Evolutionary conservation across 1,140 invertebrate genomes (phyloP).

Genomic region (Amyelois transitella): DNA sequence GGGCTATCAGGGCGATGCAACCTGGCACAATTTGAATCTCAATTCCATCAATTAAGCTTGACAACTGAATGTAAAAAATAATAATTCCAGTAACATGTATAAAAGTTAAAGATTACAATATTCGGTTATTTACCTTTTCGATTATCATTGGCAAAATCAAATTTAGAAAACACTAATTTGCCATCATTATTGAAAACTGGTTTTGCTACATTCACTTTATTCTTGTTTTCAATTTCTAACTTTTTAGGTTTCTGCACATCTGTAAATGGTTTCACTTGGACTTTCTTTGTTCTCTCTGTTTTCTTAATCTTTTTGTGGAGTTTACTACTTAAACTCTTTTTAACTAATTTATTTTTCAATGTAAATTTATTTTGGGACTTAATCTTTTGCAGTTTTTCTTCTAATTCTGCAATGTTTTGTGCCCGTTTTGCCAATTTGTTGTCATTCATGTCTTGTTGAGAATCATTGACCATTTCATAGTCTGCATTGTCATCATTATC

Average conservation of each 20-base stretch:
- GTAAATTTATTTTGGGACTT: constrained; percentile 59
- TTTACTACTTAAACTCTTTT: constrained; percentile 63
- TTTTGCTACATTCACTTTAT: constrained; percentile 73
- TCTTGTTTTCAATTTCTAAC: constrained; percentile 22
- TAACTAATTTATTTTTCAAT: constrained; percentile 58
- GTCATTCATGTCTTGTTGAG: constrained; percentile 25
- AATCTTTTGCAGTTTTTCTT: constrained; percentile 60
- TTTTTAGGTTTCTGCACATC: constrained; percentile 15
- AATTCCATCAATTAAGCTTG: no score
- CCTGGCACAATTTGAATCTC: no score
- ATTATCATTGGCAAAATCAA: constrained; percentile 80
- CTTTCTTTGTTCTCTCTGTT: constrained; percentile 47
- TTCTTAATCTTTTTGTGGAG: constrained; percentile 63
- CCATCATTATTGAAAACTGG: constrained; percentile 85
- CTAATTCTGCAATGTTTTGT: constrained; percentile 48
- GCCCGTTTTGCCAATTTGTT: constrained; percentile 37
- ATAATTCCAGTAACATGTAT: no score
- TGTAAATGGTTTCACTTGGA: constrained; percentile 31
- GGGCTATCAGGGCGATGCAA: no score
- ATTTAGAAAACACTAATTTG: constrained; percentile 89
- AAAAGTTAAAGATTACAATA: no score
- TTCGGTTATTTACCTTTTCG: constrained; percentile 47
- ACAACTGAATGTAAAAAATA: no score
- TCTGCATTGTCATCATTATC: constrained; percentile 36
- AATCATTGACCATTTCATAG: constrained; percentile 43